These are phyloP conservation scores for Kryptopterus vitreolus DNA, from an alignment of 2,797 vertebrate genomes.

Conservation along the genomic window DNA sequence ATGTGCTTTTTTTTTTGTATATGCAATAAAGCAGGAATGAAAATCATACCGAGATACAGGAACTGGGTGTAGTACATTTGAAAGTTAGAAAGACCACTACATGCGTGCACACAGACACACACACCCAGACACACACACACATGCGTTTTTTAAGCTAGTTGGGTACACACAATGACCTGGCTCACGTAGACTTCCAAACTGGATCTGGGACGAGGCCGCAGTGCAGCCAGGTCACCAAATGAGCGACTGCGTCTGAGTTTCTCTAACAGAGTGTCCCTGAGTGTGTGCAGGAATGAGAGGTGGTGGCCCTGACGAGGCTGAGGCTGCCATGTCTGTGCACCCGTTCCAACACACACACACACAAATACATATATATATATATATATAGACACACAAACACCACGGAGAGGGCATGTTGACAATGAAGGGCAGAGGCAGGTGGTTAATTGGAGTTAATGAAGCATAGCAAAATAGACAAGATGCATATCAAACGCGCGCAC, in stretches of 20 bases:
- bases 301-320: slow-evolving; percentile 83
- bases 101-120: slow-evolving; percentile 27
- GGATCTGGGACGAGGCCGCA: slow-evolving; percentile 88
- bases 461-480: slow-evolving; percentile 10
- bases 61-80: background rate
- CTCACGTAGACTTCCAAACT: slow-evolving; percentile 96
- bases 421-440: slow-evolving; percentile 49
- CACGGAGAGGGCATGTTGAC: slow-evolving; percentile 55
- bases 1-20: too few species aligned
- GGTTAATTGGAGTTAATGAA: slow-evolving; percentile 30
- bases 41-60: background rate
- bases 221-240: slow-evolving; percentile 92
- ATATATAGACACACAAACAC: slow-evolving; percentile 3
- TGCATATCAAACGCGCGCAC: too few species aligned
- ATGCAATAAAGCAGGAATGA: background rate
- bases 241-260: slow-evolving; percentile 93
- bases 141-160: slow-evolving; percentile 24
- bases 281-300: slow-evolving; percentile 88
- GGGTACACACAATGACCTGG: slow-evolving; percentile 65
- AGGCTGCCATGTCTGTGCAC: slow-evolving; percentile 86
- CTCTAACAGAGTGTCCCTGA: slow-evolving; percentile 92
- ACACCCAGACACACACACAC: slow-evolving; percentile 38
- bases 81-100: slow-evolving; percentile 34
- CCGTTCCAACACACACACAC: slow-evolving; percentile 33
- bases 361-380: background rate